These are phyloP conservation scores for Calephelis perditalis DNA, from an alignment of 2,888 invertebrate species.

Conservation along the genomic window DNA sequence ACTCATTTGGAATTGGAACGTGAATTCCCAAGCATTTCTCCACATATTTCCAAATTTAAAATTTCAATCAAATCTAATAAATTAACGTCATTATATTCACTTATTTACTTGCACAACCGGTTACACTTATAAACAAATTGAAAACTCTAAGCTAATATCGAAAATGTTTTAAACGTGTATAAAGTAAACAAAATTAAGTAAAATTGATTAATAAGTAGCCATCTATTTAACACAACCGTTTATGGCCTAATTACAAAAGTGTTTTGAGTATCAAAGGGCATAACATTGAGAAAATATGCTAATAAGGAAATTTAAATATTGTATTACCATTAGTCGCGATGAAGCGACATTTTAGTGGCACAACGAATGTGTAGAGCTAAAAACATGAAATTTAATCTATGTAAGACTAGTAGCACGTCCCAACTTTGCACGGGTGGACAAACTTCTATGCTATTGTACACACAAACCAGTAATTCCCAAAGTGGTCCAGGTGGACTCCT, in stretches of 20 bases:
- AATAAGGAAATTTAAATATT: neutral
- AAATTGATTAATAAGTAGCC: constrained; percentile 2
- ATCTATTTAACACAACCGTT: neutral
- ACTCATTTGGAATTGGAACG: no score
- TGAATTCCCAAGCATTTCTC: no score
- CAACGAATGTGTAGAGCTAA: neutral
- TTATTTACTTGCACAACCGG: neutral
- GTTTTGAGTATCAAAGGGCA: neutral
- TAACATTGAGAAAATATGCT: neutral
- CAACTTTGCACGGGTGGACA: no score
- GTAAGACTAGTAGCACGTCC: neutral
- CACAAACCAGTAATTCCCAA: no score
- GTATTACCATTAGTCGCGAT: neutral
- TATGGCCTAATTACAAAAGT: neutral
- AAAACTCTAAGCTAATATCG: neutral
- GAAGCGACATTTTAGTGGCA: neutral
- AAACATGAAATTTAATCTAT: neutral
- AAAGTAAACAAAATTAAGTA: neutral
- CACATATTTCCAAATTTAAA: neutral
- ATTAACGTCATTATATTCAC: neutral
- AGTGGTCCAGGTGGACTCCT: no score
- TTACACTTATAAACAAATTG: constrained; percentile 1
- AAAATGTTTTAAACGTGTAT: neutral
- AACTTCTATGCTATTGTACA: no score
- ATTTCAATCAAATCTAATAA: constrained; percentile 4